phyloP scores from a whole-genome alignment of 2,888 invertebrate species.

The Luperina testacea region DNA sequence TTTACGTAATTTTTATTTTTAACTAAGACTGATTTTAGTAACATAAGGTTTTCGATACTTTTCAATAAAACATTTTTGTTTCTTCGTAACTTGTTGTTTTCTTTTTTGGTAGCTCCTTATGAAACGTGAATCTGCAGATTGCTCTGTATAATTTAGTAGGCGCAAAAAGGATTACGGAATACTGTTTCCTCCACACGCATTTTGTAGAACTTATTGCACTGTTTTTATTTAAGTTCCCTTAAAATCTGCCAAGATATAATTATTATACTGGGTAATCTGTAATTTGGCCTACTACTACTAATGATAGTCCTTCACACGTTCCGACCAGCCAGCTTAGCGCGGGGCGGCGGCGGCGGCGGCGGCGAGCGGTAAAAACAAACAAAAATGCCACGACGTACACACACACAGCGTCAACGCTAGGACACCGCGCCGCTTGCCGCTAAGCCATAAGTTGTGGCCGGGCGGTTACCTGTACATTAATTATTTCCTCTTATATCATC shows the following conservation, averaged over 20 bases:
- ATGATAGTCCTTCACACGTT: neutral
- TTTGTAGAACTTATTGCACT: neutral
- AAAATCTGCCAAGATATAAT: neutral
- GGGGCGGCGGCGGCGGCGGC: no score
- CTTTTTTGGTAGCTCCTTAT: slow-evolving; percentile 9
- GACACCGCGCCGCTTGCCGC: no score
- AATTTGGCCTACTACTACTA: neutral
- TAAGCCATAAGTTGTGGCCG: no score
- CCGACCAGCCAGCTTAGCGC: no score
- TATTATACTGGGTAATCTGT: neutral
- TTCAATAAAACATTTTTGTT: slow-evolving; percentile 33
- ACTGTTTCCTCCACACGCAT: neutral
- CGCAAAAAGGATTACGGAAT: neutral
- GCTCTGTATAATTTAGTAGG: slow-evolving; percentile 25
- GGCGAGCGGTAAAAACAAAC: no score
- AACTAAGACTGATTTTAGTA: slow-evolving; percentile 62
- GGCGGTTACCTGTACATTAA: no score
- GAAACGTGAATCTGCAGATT: slow-evolving; percentile 13
- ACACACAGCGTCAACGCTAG: no score
- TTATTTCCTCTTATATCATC: no score
- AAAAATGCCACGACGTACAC: no score
- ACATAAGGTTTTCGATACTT: neutral
- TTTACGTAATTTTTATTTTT: neutral
- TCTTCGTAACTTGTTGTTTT: slow-evolving; percentile 26
- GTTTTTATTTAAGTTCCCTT: neutral